Evolutionary conservation across 2,888 invertebrate species (phyloP).

Genomic region (Patella caerulea): DNA sequence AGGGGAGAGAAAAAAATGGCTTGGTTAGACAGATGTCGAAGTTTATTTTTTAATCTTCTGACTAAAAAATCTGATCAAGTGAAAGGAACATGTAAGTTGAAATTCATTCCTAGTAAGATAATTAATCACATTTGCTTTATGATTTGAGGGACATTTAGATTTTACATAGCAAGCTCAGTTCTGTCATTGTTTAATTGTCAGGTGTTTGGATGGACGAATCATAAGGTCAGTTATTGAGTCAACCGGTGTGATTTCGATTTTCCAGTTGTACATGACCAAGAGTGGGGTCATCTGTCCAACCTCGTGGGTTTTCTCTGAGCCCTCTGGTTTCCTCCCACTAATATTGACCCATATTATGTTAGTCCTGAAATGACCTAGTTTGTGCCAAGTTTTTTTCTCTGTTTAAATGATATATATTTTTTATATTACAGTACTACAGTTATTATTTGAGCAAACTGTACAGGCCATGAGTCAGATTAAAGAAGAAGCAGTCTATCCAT

Average conservation of each 20-base stretch:
- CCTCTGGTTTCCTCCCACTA: too few species aligned
- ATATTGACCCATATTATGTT: too few species aligned
- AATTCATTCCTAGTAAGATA: too few species aligned
- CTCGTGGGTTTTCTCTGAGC: too few species aligned
- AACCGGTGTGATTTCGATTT: too few species aligned
- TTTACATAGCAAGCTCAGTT: not conserved
- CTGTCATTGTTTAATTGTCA: not conserved
- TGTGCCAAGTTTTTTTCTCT: too few species aligned
- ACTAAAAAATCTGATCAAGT: slow-evolving; percentile 59
- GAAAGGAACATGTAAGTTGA: slow-evolving; percentile 58
- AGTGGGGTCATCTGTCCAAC: too few species aligned
- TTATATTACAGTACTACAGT: slow-evolving; percentile 58
- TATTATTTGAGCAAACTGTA: slow-evolving; percentile 58
- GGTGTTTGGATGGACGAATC: not conserved
- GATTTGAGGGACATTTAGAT: too few species aligned
- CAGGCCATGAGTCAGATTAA: slow-evolving; percentile 47
- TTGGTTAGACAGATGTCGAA: slow-evolving; percentile 66
- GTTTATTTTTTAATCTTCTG: slow-evolving; percentile 52
- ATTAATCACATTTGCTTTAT: too few species aligned
- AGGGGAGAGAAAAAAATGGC: slow-evolving; percentile 51
- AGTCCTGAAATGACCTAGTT: too few species aligned
- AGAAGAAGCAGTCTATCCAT: slow-evolving; percentile 62
- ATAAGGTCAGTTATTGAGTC: too few species aligned
- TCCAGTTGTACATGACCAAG: too few species aligned
- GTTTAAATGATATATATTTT: not conserved